phyloP scores from a whole-genome alignment of 2,113 vertebrate species.

The Petroica traversi region DNA sequence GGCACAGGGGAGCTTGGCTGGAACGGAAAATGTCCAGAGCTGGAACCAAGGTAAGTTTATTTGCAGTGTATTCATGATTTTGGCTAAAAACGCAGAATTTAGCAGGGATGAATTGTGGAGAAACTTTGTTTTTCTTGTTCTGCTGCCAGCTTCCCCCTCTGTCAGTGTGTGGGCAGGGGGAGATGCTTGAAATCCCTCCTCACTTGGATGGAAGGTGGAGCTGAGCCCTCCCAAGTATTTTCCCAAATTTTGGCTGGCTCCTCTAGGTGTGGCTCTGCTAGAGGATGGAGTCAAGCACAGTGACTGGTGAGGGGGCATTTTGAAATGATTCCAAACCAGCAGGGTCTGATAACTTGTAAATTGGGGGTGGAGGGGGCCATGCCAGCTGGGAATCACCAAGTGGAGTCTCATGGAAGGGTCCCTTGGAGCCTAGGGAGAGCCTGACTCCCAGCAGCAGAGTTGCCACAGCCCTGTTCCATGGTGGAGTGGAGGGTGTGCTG shows the following conservation, averaged over 20 bases:
- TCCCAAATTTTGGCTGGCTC: background rate
- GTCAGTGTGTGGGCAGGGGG: background rate
- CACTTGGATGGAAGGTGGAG: background rate
- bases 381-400: background rate
- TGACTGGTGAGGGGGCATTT: background rate
- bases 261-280: background rate
- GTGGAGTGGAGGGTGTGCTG: background rate
- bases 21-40: conserved; percentile 72
- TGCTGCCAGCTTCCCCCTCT: background rate
- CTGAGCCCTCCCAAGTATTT: background rate
- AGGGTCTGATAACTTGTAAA: background rate
- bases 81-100: background rate
- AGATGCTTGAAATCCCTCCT: background rate
- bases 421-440: background rate
- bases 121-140: background rate
- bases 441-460: rapidly evolving
- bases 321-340: background rate
- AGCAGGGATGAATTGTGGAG: background rate
- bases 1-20: conserved; percentile 33
- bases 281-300: rapidly evolving
- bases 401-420: rapidly evolving
- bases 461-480: background rate
- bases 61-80: background rate
- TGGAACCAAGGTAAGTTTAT: conserved; percentile 71
- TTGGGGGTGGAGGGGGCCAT: rapidly evolving